Conservation (phyloP, 1,140 invertebrate species). For the Adelges cooleyi region DNA sequence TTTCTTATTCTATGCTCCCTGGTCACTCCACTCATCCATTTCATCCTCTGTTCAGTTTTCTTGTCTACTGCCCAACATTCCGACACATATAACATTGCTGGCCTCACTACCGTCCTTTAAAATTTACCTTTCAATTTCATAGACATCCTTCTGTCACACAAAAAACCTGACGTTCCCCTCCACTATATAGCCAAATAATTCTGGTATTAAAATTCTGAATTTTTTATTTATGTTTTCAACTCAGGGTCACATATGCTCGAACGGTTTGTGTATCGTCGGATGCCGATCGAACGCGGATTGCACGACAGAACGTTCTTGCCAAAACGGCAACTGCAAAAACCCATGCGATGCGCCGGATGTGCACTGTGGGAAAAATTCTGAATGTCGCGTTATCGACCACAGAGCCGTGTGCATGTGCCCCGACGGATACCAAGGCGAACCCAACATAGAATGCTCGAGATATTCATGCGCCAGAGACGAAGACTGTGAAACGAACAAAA, state of each 20-base stretch:
- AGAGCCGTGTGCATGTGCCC: constrained; percentile 73
- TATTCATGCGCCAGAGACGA: constrained; percentile 62
- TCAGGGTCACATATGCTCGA: constrained; percentile 50
- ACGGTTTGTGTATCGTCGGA: constrained; percentile 51
- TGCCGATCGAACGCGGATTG: constrained; percentile 73
- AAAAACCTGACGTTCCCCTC: too few relatives aligned
- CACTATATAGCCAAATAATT: background rate
- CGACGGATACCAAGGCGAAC: constrained; percentile 68
- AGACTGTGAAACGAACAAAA: constrained; percentile 67
- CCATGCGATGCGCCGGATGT: constrained; percentile 52
- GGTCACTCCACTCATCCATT: too few relatives aligned
- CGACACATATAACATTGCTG: too few relatives aligned
- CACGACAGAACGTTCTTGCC: constrained; percentile 59
- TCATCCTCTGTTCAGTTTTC: too few relatives aligned
- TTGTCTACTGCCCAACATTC: too few relatives aligned
- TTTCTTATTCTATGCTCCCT: too few relatives aligned
- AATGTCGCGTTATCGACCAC: constrained; percentile 62
- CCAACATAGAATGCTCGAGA: constrained; percentile 56
- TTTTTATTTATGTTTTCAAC: constrained; percentile 11
- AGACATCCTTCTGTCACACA: too few relatives aligned
- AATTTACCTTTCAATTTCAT: too few relatives aligned
- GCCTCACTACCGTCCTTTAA: too few relatives aligned
- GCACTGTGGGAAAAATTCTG: constrained; percentile 60
- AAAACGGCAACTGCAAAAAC: constrained; percentile 59
- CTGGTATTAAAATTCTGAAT: background rate